phyloP scores from a whole-genome alignment of 2,888 invertebrate genomes.

The Eutolmus rufibarbis region DNA sequence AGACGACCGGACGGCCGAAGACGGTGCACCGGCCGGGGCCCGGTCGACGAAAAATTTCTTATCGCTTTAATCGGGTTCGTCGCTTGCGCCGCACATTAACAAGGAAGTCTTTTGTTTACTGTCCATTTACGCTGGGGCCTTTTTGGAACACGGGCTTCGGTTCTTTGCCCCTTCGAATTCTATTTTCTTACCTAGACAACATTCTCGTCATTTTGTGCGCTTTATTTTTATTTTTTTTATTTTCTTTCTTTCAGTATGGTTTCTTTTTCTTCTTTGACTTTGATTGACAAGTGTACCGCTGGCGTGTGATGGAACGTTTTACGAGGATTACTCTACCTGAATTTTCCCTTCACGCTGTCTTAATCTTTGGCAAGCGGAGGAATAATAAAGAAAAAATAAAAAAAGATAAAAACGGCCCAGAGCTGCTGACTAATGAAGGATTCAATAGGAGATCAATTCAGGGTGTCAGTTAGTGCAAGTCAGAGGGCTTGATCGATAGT shows the following conservation, averaged over 20 bases:
- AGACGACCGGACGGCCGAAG: neutral
- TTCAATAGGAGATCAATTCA: conserved; percentile 8
- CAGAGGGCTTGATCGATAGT: conserved; percentile 17
- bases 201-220: neutral
- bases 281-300: conserved; percentile 32
- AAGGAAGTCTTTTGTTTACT: conserved; percentile 47
- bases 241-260: neutral
- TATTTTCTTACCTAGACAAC: conserved; percentile 18
- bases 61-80: conserved; percentile 41
- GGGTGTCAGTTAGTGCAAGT: neutral
- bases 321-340: conserved; percentile 26
- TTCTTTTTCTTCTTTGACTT: neutral
- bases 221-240: neutral
- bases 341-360: conserved; percentile 30
- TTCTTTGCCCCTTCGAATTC: conserved; percentile 17
- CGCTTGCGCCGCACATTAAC: conserved; percentile 43
- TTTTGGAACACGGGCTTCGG: conserved; percentile 5
- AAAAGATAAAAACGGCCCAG: neutral
- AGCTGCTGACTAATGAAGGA: conserved; percentile 32
- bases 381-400: neutral
- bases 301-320: conserved; percentile 18
- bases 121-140: neutral
- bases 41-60: conserved; percentile 29
- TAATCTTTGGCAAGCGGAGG: conserved; percentile 1
- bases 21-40: neutral